Evolutionary conservation across 1,140 invertebrate genomes (phyloP), one percentile per base, ranked within the genome.

Genomic region (Magallana angulata): DNA sequence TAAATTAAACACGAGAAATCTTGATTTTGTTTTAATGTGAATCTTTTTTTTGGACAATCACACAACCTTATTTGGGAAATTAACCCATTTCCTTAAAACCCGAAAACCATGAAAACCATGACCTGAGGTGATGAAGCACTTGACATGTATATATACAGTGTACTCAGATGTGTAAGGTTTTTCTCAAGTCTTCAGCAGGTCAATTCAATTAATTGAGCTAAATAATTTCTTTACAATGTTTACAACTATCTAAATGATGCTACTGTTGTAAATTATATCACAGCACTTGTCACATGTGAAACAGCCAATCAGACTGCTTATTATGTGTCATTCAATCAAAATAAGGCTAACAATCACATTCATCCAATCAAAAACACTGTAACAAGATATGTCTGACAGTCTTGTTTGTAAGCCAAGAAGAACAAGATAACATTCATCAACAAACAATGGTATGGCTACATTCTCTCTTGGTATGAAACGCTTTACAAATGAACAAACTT

Each of bases 271-370:
- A 76, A 30, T 76, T 76, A 76, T 76, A 76, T 76, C 68, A 76
- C 68, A 76, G 68, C 68, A 76, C 24, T 76, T 76, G 68, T 76
- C 68, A 76, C 68, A 76, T 76, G 68, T 76, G 11, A 48, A 76
- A 76, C 68, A 24, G 18, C 68, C 18, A 24, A 76, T 76, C 68
- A 8, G 30, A 7, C 68, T 76, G 36, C 36, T 4, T 48, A 5
- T 48, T 30, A 18, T 18, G 9, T 76, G 24, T 76, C 68, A 76
- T 76, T 12, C 24, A 76, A 76, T 76, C 68, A 76, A 36, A 36
- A 8, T 1, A 30, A 30, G 68, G 68, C 36, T 36, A 9, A 76
- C 68, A 30, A 24, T 30, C 24, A 30, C 7, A 76, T 48, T 76
- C 68, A 76, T 76, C 24, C 68, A 76, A 76, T 76, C 68, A 36